Percentiles rank a stretch among this genome's conserved stretches.
These are phyloP conservation scores for Drosophila serrata DNA, from an alignment of 1,140 invertebrate genomes.

Conservation along the genomic window DNA sequence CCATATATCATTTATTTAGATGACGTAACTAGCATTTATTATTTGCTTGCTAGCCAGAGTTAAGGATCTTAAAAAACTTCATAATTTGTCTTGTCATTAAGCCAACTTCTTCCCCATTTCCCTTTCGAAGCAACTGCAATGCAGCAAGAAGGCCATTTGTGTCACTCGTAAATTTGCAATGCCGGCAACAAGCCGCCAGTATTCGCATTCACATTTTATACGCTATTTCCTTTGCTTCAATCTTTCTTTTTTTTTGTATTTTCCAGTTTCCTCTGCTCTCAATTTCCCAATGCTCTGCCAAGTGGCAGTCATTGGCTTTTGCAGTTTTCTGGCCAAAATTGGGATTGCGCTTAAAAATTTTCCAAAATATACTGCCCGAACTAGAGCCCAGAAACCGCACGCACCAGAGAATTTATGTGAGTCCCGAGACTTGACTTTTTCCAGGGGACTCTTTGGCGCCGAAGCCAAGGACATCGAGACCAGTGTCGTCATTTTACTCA, in stretches of 20 bases:
- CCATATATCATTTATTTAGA: no score
- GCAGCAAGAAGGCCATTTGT: conserved; percentile 68
- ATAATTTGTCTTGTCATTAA: conserved; percentile 81
- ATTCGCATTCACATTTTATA: conserved; percentile 55
- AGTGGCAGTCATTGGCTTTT: conserved; percentile 76
- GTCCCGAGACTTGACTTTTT: conserved; percentile 61
- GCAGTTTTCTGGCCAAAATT: conserved; percentile 59
- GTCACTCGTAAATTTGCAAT: conserved; percentile 78
- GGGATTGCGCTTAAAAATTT: conserved; percentile 72
- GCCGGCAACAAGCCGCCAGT: conserved; percentile 75
- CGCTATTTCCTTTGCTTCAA: conserved; percentile 30
- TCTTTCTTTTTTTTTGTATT: no score
- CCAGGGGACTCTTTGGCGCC: conserved; percentile 57
- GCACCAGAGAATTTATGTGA: conserved; percentile 69
- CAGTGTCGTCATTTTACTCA: conserved; percentile 50
- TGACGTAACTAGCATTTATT: background rate
- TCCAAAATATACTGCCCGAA: conserved; percentile 63
- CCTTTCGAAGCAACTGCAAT: conserved; percentile 49
- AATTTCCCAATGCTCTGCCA: conserved; percentile 69
- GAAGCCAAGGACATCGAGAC: conserved; percentile 35
- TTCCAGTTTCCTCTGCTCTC: conserved; percentile 23
- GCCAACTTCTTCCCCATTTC: conserved; percentile 5
- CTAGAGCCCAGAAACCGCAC: conserved; percentile 48
- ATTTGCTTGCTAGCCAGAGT: conserved; percentile 34
- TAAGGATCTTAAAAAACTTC: conserved; percentile 74